Evolutionary conservation across 2,113 vertebrate species (phyloP), one percentile per base, ranked within the genome.

Genomic region (Tragelaphus strepsiceros): DNA sequence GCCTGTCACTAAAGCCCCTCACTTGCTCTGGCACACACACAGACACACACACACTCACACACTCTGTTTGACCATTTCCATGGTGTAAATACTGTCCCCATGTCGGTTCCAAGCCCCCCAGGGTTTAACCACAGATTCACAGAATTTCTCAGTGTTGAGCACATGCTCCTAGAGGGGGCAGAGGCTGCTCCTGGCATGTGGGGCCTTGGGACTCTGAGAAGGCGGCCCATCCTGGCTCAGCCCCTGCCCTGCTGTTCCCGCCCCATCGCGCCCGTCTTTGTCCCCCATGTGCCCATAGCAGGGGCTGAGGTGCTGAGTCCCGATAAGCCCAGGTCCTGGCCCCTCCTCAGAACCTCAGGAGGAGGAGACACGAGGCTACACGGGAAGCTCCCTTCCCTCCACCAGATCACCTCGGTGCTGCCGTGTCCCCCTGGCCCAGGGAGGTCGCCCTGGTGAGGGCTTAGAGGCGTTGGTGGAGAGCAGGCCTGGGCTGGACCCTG

Each of bases 131-230:
- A 15, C 67, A 32, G 80, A 54, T 17, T 28, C 35, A 10, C 16
- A 2, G 9, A 8, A 30, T 12, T 71, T n/a, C 15, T 21, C 51
- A 19, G 64, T 2, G 10, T 3, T 30, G 30, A 24, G 13, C 30
- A 71, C 28, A 13, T 1, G 39, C 58, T 13, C 32, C 62, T 24
- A 9, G 32, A 53, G 12, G 62, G 62, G 10, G 32, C 21, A 7
- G 1, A 22, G 4, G 5, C 5, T 3, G 46, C 61, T 1, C 7
- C 14, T 0, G 24, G 87, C 2, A 0, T 2, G 22, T n/a, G 80
- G 24, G 86, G 21, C 43, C 3, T 11, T 5, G 39, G 5, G 80
- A 24, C 64, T 9, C n/a, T 0, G n/a, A 67, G 81, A 49, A 10
- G 5, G 17, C 0, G 2, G 32, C 22, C 15, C 11, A 3, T 22